Evolutionary conservation across 1,140 invertebrate genomes (phyloP), one percentile per base, ranked within the genome.

Genomic region (Heliconius congener): DNA sequence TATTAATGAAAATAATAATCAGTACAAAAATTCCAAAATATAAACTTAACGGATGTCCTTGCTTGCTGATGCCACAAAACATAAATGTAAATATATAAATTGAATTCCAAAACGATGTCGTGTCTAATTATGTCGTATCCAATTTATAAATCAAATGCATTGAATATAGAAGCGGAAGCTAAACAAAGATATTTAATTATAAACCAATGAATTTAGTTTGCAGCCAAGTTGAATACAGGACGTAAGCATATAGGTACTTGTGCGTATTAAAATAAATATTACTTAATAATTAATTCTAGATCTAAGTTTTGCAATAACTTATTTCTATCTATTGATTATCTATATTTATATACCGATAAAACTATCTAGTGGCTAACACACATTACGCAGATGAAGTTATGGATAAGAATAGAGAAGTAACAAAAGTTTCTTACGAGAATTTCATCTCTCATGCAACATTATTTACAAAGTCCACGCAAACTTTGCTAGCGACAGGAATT

Each of bases 171-270:
- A 85, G 82, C 85, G 85, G 85, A 89, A 89, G 81, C 87, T 85
- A 89, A 89, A 91, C 85, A 92, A 90, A 86, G 81, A 87, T 89
- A 89, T 66, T 66, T 88, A 88, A 87, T 87, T 91, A 90, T 42
- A 71, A 73, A 82, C 75, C 71, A 85, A 85, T 86, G 84, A 82
- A 83, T 86, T 84, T 82, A 83, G 82, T 78, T 79, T 81, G 60
- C 81, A 87, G 88, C 88, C 90, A 91, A 85, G 52, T 85, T 84
- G 81, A 84, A 83, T 84, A 79, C 75, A 83, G 84, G 82, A 86
- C 82, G 82, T 81, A 85, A 86, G 84, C 85, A 55, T 39, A 19
- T 73, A 46, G 13, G 46, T 72, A 42, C 85, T 50, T 57, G 46
- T 76, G 16, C 5, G 34, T 66, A 60, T 72, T 73, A 78, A 71